Percentiles rank a stretch among this genome's conserved stretches.
These are phyloP conservation scores for Herminia tarsipennalis DNA, from an alignment of 2,888 invertebrate genomes.

Conservation along the genomic window DNA sequence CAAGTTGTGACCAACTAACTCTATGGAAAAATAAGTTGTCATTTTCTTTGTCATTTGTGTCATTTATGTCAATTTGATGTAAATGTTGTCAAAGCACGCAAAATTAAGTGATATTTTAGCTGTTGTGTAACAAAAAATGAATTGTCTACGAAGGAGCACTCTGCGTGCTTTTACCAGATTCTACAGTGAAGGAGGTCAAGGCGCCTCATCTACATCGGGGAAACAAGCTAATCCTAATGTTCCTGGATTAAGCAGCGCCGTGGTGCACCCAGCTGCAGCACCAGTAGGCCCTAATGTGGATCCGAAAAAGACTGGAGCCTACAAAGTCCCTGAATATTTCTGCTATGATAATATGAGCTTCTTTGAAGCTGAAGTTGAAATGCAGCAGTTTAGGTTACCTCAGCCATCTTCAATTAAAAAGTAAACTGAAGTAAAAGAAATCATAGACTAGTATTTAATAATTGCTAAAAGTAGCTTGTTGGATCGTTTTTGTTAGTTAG, in stretches of 20 bases:
- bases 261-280: conserved; percentile 80
- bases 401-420: conserved; percentile 89
- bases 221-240: conserved; percentile 71
- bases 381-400: conserved; percentile 91
- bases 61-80: conserved; percentile 1
- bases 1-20: too few species aligned
- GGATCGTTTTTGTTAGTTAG: too few species aligned
- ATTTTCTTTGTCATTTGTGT: too few species aligned
- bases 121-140: conserved; percentile 64
- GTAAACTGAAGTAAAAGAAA: conserved; percentile 32
- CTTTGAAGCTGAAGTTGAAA: conserved; percentile 94
- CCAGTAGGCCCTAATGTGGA: conserved; percentile 91
- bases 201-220: conserved; percentile 39
- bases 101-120: neutral
- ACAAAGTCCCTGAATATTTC: conserved; percentile 96
- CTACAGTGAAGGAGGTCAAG: conserved; percentile 57
- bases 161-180: conserved; percentile 48
- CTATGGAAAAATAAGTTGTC: too few species aligned
- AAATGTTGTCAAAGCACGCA: neutral
- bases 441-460: neutral
- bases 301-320: conserved; percentile 87
- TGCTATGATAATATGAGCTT: conserved; percentile 91
- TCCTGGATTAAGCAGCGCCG: conserved; percentile 87
- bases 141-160: conserved; percentile 41
- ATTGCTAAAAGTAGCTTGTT: too few species aligned